Conservation (phyloP, 2,888 invertebrate species). For the Xanthia togata region DNA sequence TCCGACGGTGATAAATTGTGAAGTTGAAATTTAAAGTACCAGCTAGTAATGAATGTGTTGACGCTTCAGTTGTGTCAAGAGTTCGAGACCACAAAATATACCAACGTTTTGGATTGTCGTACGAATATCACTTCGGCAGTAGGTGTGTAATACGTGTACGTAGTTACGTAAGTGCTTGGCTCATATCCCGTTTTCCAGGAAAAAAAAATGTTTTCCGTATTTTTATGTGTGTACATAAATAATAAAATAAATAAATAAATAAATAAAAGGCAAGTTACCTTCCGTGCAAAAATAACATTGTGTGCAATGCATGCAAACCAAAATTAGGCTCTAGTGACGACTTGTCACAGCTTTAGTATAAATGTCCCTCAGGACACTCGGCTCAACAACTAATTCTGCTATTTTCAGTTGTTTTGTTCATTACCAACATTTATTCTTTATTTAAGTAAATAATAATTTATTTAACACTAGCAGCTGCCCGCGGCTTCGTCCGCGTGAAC, state of each 20-base stretch:
- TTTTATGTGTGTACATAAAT: no score
- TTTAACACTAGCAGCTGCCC: not conserved
- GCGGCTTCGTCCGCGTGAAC: no score
- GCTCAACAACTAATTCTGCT: not conserved
- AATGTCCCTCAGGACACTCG: not conserved
- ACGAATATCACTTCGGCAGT: no score
- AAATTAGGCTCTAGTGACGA: not conserved
- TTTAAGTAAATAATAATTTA: conserved; percentile 26
- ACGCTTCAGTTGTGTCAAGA: conserved; percentile 34
- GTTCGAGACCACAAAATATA: not conserved
- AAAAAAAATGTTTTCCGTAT: not conserved
- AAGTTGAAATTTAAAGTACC: conserved; percentile 35
- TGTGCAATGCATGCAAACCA: no score
- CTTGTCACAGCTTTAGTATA: not conserved
- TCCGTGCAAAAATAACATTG: conserved; percentile 6
- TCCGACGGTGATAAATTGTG: conserved; percentile 36
- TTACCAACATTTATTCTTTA: conserved; percentile 10
- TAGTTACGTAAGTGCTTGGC: not conserved
- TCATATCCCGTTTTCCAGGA: not conserved
- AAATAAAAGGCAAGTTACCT: not conserved
- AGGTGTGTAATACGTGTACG: no score
- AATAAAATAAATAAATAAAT: no score
- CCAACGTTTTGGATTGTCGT: not conserved
- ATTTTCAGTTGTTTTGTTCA: conserved; percentile 8
- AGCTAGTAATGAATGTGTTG: conserved; percentile 23